Percentiles rank a stretch among this genome's conserved stretches.
Conservation (phyloP, 2,888 invertebrate species). For the Phaedon cochleariae region DNA sequence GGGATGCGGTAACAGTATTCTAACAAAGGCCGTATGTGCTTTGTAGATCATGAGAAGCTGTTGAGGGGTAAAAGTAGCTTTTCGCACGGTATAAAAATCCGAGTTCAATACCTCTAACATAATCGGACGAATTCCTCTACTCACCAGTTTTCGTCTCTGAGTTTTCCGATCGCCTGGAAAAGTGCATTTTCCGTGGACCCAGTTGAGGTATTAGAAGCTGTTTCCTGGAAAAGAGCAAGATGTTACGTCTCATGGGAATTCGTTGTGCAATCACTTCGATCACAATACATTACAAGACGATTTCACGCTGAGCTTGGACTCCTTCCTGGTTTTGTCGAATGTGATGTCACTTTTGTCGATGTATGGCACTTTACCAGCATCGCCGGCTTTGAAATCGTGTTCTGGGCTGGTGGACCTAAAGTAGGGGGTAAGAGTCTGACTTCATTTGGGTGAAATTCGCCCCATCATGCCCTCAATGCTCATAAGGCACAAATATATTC, state of each 20-base stretch:
- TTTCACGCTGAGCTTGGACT: slow-evolving; percentile 14
- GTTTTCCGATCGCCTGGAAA: slow-evolving; percentile 46
- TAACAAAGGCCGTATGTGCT: too few species aligned
- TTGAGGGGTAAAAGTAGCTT: too few species aligned
- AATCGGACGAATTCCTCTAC: too few species aligned
- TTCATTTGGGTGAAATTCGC: too few species aligned
- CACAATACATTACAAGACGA: slow-evolving; percentile 19
- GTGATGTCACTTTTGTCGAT: slow-evolving; percentile 46
- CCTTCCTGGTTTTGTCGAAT: not conserved
- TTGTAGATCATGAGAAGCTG: too few species aligned
- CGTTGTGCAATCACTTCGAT: not conserved
- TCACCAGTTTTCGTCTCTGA: slow-evolving; percentile 54
- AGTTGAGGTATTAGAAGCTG: slow-evolving; percentile 27
- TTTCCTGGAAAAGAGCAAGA: slow-evolving; percentile 22
- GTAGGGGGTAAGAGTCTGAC: too few species aligned
- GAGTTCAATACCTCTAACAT: too few species aligned
- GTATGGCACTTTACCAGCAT: slow-evolving; percentile 45
- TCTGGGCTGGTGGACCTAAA: slow-evolving; percentile 16
- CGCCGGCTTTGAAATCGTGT: not conserved
- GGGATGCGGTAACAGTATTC: too few species aligned
- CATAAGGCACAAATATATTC: too few species aligned
- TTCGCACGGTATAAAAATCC: too few species aligned
- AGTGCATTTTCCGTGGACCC: slow-evolving; percentile 39
- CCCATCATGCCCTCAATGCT: too few species aligned
- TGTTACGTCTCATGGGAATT: not conserved